Evolutionary conservation across 2,797 vertebrate species (phyloP), one percentile per base, ranked within the genome.

Genomic region (Galagoides demidoff): DNA sequence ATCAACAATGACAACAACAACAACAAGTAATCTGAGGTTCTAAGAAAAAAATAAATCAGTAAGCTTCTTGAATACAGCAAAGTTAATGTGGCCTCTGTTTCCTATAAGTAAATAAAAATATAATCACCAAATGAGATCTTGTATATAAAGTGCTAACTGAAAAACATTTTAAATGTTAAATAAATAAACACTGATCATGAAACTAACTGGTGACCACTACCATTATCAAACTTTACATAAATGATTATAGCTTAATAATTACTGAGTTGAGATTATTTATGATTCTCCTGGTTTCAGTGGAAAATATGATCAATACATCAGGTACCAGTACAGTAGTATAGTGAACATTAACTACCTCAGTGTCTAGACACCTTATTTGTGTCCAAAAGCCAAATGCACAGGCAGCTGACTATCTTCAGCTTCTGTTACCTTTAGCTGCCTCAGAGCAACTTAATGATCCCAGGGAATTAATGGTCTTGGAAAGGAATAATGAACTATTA

Each of bases 101-200:
- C 45, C 59, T 74, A 31, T 78, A 74, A 85, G 81, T 74, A 92
- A 94, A 79, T 61, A 82, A 74, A 9, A 78, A 64, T 64, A 87
- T 74, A 91, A 71, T 77, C 95, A 43, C 39, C 77, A 88, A 91
- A 82, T 49, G 39, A 96, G 61, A 81, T 52, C 52, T 55, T 68
- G 52, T 22, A 77, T 43, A 92, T 25, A 55, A 95, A 85, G 5
- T 68, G 17, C n/a, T 93, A 76, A 79, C 0, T 76, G 34, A 45
- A 90, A 63, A 78, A 49, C 13, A 89, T 59, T 87, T 88, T 61
- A 92, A 74, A 61, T 73, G 14, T 68, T 92, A 43, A 90, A 71
- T 78, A 82, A 94, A 87, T 78, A 82, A 94, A 89, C 43, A 45
- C 59, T 86, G 31, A 71, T 37, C 19, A 73, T 31, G 68, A 73